These are phyloP conservation scores for Tapirus indicus DNA, from an alignment of 2,797 vertebrate genomes.

Conservation along the genomic window DNA sequence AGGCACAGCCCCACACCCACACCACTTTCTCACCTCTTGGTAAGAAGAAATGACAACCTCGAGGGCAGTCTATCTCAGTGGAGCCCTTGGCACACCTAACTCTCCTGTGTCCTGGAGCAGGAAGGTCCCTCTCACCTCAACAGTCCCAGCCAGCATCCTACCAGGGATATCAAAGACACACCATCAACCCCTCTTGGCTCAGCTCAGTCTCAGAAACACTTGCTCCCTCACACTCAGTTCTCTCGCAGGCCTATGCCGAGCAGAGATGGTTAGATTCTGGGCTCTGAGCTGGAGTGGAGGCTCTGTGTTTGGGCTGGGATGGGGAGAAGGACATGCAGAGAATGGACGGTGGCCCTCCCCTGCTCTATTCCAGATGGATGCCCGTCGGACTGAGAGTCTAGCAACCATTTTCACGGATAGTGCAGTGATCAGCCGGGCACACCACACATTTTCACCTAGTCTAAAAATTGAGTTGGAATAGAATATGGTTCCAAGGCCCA, in stretches of 20 bases:
- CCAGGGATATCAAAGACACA: not conserved
- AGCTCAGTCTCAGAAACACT: not conserved
- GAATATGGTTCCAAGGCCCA: not conserved
- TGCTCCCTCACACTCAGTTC: not conserved
- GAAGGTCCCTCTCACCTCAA: not conserved
- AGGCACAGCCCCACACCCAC: not conserved
- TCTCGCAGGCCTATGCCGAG: not conserved
- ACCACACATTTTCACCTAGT: not conserved
- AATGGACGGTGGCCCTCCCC: not conserved
- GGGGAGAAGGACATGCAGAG: not conserved
- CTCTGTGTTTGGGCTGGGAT: not conserved
- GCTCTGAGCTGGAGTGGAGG: not conserved
- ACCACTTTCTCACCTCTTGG: not conserved
- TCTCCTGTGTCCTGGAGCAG: not conserved
- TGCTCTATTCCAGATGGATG: not conserved
- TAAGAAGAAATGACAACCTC: not conserved
- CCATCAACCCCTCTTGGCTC: not conserved
- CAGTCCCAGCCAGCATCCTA: not conserved
- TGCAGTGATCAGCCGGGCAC: rapidly evolving
- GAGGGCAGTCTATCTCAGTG: not conserved
- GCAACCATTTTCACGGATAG: not conserved
- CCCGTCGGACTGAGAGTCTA: not conserved
- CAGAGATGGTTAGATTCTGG: not conserved
- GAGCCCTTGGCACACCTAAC: not conserved
- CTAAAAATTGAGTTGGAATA: not conserved